Conservation (phyloP, 2,888 invertebrate species). For the Urechis unicinctus region DNA sequence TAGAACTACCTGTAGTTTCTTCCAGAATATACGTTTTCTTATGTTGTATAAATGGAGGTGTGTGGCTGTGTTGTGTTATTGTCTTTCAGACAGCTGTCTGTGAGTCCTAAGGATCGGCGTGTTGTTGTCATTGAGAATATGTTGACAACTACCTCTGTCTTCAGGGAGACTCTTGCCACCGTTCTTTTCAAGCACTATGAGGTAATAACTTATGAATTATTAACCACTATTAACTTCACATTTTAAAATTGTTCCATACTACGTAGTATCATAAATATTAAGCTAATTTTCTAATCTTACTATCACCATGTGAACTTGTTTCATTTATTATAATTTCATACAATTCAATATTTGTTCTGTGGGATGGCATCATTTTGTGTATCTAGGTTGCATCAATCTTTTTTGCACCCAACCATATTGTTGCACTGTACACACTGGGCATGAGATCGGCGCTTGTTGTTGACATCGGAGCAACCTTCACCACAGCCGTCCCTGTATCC, state of each 20-base stretch:
- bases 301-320: no score
- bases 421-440: constrained; percentile 76
- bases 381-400: constrained; percentile 66
- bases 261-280: no score
- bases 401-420: constrained; percentile 79
- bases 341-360: background rate
- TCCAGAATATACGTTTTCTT: background rate
- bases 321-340: no score
- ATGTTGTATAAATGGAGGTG: background rate
- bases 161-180: constrained; percentile 81
- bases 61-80: background rate
- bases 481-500: constrained; percentile 68
- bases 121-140: constrained; percentile 88
- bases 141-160: constrained; percentile 66
- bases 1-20: no score
- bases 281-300: no score
- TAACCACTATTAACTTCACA: no score
- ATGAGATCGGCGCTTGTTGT: constrained; percentile 75
- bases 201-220: no score
- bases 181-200: constrained; percentile 90
- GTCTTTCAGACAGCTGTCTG: constrained; percentile 68
- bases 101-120: constrained; percentile 88
- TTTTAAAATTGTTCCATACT: no score
- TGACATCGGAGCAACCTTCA: constrained; percentile 81
- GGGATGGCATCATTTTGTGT: no score